These are phyloP conservation scores for Orientallactaga bullata DNA, from an alignment of 2,113 vertebrate species.

Conservation along the genomic window DNA sequence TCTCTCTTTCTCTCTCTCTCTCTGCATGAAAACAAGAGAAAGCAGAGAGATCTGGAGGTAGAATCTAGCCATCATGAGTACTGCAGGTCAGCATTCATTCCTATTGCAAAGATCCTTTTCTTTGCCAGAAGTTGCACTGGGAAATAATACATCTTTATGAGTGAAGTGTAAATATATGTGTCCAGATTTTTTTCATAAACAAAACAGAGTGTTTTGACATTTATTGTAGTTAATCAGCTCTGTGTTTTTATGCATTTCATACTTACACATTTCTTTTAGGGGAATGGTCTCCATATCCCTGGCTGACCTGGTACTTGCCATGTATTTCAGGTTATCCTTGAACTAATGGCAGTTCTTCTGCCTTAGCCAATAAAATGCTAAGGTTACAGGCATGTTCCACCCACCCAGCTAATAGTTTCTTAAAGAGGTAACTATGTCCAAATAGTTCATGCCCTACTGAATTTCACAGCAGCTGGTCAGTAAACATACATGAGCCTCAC, in stretches of 20 bases:
- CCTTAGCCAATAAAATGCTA: not conserved
- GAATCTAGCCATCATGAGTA: not conserved
- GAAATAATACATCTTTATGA: conserved; percentile 12
- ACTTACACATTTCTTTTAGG: conserved; percentile 32
- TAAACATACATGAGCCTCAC: conserved; percentile 25
- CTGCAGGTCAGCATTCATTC: conserved; percentile 10
- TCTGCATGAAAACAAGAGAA: conserved; percentile 11
- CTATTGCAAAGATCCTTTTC: not conserved
- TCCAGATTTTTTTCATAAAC: conserved; percentile 50
- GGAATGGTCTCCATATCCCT: not conserved
- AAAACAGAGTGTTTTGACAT: conserved; percentile 23
- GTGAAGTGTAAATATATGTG: conserved; percentile 35
- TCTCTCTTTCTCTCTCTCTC: too few relatives aligned
- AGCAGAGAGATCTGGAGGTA: not conserved
- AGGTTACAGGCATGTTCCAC: not conserved
- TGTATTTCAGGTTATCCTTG: not conserved
- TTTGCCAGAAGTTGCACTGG: conserved; percentile 7
- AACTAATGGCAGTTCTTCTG: not conserved
- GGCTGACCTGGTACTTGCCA: not conserved
- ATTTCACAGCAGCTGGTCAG: not conserved
- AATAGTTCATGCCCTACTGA: not conserved
- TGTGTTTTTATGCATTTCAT: conserved; percentile 48
- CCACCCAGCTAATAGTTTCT: conserved; percentile 3
- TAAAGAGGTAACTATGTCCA: conserved; percentile 43
- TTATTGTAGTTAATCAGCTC: conserved; percentile 12